These are phyloP conservation scores for Ischnura elegans DNA, from an alignment of 2,888 invertebrate species.

Conservation along the genomic window DNA sequence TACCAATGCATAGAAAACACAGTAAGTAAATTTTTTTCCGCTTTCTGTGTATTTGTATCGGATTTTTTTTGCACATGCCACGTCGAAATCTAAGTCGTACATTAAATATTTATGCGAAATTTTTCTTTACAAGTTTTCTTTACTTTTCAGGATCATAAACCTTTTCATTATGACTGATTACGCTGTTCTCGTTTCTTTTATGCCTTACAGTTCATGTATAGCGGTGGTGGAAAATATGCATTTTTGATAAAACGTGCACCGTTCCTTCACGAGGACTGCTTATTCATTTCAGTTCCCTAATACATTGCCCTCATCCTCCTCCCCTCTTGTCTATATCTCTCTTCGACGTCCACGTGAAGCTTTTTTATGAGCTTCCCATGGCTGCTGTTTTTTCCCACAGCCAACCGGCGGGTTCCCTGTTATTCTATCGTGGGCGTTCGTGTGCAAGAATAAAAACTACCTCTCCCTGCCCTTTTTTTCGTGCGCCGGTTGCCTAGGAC, in stretches of 20 bases:
- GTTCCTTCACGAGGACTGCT: not conserved
- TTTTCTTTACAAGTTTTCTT: no score
- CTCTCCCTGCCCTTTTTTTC: not conserved
- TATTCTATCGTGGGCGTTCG: not conserved
- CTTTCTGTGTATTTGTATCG: no score
- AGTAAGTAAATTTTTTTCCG: no score
- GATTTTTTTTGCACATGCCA: no score
- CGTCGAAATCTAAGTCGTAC: no score
- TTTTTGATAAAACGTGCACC: not conserved
- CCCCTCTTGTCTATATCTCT: not conserved
- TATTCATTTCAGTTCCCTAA: not conserved
- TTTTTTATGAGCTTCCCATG: constrained; percentile 18
- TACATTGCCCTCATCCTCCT: not conserved
- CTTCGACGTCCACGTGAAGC: not conserved
- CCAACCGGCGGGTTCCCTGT: not conserved
- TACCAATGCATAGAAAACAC: no score
- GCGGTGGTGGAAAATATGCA: not conserved
- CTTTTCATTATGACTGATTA: no score
- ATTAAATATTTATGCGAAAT: no score
- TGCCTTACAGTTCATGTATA: no score
- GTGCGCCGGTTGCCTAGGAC: not conserved
- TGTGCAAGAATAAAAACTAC: not conserved
- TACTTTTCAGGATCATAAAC: no score
- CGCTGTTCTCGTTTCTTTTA: no score
- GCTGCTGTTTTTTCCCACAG: not conserved